Evolutionary conservation across 2,888 invertebrate species (phyloP).

Genomic region (Geophilus truncorum): DNA sequence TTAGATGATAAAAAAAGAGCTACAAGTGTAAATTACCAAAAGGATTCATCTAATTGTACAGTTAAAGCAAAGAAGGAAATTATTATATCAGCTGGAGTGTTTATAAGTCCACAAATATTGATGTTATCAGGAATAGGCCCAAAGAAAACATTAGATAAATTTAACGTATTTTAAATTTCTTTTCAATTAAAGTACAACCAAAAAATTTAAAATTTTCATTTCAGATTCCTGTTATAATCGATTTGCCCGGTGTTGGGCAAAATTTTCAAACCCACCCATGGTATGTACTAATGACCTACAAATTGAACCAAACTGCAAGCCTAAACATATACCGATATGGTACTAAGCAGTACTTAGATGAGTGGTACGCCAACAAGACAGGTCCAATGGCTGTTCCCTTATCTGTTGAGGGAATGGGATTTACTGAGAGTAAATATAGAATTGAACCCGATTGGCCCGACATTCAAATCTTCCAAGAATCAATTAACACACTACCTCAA

Average conservation of each 20-base stretch:
- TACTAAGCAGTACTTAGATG: background rate
- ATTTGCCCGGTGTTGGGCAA: slow-evolving; percentile 6
- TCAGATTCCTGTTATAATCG: background rate
- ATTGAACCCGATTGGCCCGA: background rate
- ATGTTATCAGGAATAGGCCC: slow-evolving; percentile 25
- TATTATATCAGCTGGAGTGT: background rate
- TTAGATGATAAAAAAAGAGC: background rate
- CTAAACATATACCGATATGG: background rate
- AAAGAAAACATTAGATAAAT: background rate
- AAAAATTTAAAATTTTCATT: background rate
- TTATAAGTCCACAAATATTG: background rate
- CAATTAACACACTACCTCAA: too few species aligned
- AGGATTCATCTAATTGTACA: background rate
- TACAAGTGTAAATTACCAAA: slow-evolving; percentile 4
- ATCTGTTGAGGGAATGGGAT: background rate
- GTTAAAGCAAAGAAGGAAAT: background rate
- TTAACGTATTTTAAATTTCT: background rate
- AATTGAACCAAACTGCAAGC: background rate
- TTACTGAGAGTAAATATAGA: background rate
- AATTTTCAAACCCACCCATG: background rate
- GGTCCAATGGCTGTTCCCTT: background rate
- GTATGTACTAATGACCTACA: background rate
- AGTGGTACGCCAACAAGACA: background rate
- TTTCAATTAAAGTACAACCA: background rate
- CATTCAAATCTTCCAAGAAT: background rate